Evolutionary conservation across 1,140 invertebrate species (phyloP).

Genomic region (Panagrolaimus sp.): DNA sequence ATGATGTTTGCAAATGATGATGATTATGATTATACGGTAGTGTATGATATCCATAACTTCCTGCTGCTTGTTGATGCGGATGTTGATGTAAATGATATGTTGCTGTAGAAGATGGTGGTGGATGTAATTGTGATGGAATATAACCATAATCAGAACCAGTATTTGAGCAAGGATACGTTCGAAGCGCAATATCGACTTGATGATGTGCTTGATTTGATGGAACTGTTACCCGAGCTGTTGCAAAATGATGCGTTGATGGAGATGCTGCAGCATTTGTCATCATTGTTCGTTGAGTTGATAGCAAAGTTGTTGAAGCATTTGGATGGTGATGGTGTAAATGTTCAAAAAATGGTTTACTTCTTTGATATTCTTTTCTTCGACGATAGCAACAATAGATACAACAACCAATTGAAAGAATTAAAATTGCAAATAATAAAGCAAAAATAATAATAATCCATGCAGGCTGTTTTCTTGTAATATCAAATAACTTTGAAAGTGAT

Average conservation of each 20-base stretch:
- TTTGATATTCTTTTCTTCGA: background rate
- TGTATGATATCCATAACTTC: background rate
- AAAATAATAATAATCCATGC: background rate
- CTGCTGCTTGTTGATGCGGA: too few relatives aligned
- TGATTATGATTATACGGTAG: background rate
- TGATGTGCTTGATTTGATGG: background rate
- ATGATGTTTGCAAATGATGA: too few relatives aligned
- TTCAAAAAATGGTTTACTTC: too few relatives aligned
- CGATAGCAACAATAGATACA: background rate
- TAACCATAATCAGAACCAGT: constrained; percentile 5
- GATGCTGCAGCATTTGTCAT: background rate
- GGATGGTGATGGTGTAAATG: background rate
- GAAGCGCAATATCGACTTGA: background rate
- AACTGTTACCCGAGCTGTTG: background rate
- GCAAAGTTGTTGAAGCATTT: background rate
- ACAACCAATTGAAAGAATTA: background rate
- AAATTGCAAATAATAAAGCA: background rate
- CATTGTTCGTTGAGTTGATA: background rate
- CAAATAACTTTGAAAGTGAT: background rate
- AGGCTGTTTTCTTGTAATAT: background rate
- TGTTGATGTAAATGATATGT: background rate
- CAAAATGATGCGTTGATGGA: background rate
- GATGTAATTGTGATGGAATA: background rate
- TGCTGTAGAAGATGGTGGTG: background rate
- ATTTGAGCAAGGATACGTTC: constrained; percentile 4